Percentiles rank a stretch among this genome's conserved stretches.
phyloP scores from a whole-genome alignment of 92 coral and sea anemone genomes.

The Siderastrea siderea region DNA sequence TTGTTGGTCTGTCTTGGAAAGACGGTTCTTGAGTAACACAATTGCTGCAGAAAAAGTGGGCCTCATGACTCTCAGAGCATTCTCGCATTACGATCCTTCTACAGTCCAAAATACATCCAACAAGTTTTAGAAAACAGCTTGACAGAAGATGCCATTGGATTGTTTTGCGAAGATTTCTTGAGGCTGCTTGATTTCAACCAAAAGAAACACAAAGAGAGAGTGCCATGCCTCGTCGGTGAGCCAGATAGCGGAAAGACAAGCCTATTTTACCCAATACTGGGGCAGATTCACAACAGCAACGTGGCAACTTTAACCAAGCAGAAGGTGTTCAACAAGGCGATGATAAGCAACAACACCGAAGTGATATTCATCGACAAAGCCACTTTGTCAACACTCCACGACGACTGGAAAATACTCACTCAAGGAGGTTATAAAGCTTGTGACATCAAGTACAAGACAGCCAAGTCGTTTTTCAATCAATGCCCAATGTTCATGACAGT shows the following conservation, averaged over 20 bases:
- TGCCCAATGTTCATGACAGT: too few species aligned
- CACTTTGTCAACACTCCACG: background rate
- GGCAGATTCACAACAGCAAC: constrained; percentile 42
- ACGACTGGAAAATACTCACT: too few species aligned
- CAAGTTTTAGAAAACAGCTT: constrained; percentile 4
- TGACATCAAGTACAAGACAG: too few species aligned
- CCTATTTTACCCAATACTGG: background rate
- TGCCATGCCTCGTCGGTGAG: background rate
- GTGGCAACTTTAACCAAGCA: constrained; percentile 12
- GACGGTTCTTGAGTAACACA: too few species aligned
- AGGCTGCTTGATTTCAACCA: constrained; percentile 6
- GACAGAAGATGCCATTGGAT: background rate
- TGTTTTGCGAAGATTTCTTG: constrained; percentile 10
- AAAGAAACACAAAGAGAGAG: constrained; percentile 3
- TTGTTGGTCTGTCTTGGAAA: too few species aligned
- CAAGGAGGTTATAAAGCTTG: too few species aligned
- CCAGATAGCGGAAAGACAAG: constrained; percentile 10
- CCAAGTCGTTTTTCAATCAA: too few species aligned
- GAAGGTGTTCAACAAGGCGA: constrained; percentile 37
- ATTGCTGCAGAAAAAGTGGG: too few species aligned
- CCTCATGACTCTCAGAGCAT: too few species aligned
- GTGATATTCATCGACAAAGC: constrained; percentile 52
- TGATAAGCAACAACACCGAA: constrained; percentile 34
- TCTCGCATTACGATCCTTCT: too few species aligned
- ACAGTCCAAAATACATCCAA: too few species aligned